A percentile compares a stretch with the other conserved stretches of the same genome.
phyloP scores from a whole-genome alignment of 1,140 invertebrate genomes.

The Plodia interpunctella region DNA sequence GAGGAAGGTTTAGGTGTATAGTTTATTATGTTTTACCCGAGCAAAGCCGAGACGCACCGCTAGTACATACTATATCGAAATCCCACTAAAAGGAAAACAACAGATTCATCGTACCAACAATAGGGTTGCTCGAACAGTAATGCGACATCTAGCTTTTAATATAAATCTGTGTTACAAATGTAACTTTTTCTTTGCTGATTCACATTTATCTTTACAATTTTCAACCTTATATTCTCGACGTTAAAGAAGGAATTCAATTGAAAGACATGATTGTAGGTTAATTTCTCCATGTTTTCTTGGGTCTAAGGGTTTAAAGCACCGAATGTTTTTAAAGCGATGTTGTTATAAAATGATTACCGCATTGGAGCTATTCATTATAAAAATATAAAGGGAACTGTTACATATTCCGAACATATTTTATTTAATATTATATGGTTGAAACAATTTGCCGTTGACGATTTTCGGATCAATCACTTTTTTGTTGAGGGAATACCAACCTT shows the following conservation, averaged over 20 bases:
- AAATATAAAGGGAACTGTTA: conserved; percentile 27
- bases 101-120: too few relatives aligned
- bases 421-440: conserved; percentile 14
- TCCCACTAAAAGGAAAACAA: too few relatives aligned
- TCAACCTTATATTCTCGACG: background rate
- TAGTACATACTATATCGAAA: too few relatives aligned
- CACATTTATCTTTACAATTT: background rate
- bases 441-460: conserved; percentile 18
- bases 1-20: too few relatives aligned
- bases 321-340: conserved; percentile 27
- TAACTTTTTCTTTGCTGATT: conserved; percentile 9
- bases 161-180: background rate
- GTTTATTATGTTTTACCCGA: too few relatives aligned
- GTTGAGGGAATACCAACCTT: too few relatives aligned
- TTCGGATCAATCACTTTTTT: background rate
- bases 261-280: background rate
- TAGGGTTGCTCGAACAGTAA: too few relatives aligned
- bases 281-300: background rate
- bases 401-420: conserved; percentile 21
- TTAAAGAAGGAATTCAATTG: background rate
- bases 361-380: conserved; percentile 21
- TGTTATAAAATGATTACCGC: conserved; percentile 36
- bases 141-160: too few relatives aligned
- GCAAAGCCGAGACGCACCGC: too few relatives aligned
- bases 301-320: conserved; percentile 30